Percentiles rank a stretch among this genome's conserved stretches.
Conservation (phyloP, 37 sponge, comb jelly and placozoan species). For the Ianthella basta region DNA sequence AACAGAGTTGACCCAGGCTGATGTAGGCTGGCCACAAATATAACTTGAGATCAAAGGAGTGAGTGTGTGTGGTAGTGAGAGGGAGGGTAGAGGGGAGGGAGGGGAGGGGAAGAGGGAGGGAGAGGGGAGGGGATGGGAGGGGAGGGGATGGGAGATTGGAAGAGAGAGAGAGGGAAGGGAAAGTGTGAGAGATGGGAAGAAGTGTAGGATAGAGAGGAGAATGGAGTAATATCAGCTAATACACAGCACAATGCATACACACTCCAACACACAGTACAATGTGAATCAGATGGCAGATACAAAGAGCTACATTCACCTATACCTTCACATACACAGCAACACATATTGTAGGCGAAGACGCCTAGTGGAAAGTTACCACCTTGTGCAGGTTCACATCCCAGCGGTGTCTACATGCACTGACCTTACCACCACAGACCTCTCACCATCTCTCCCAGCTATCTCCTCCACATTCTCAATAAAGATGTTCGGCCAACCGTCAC, state of each 20-base stretch:
- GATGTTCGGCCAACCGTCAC: conserved; percentile 91
- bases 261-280: background rate
- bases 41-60: conserved; percentile 45
- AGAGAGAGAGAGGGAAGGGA: too few relatives aligned
- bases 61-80: too few relatives aligned
- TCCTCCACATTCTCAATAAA: conserved; percentile 85
- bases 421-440: background rate
- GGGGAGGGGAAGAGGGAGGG: too few relatives aligned
- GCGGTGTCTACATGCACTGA: background rate
- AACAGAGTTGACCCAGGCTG: conserved; percentile 72
- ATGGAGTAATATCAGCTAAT: too few relatives aligned
- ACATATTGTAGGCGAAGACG: too few relatives aligned
- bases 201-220: background rate
- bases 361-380: too few relatives aligned
- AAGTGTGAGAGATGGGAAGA: too few relatives aligned
- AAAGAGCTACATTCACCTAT: background rate
- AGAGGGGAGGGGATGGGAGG: too few relatives aligned
- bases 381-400: background rate
- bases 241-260: background rate
- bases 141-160: too few relatives aligned
- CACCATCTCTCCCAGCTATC: conserved; percentile 89
- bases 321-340: conserved; percentile 4
- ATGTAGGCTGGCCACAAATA: conserved; percentile 85
- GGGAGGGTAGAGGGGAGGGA: too few relatives aligned
- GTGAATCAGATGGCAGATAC: background rate